phyloP scores from a whole-genome alignment of 2,113 vertebrate species.

The Dasyprocta punctata region DNA sequence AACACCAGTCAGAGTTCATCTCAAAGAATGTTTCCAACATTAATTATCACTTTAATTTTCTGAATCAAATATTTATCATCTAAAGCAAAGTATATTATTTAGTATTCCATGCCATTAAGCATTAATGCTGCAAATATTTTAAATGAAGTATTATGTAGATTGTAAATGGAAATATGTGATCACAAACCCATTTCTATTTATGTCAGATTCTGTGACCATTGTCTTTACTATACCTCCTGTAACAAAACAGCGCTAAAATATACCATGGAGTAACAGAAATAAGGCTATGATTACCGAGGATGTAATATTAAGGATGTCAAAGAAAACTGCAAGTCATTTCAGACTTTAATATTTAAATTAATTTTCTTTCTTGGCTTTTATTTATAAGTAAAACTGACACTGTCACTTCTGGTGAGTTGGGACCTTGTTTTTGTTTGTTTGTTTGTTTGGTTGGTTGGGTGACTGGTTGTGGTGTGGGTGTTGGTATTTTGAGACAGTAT shows the following conservation, averaged over 20 bases:
- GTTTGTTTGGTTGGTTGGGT: background rate
- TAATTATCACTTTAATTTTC: constrained; percentile 9
- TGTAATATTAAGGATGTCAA: background rate
- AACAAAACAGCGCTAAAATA: background rate
- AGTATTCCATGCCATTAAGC: background rate
- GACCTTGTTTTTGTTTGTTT: background rate
- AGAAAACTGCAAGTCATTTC: background rate
- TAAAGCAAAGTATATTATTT: background rate
- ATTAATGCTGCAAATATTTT: background rate
- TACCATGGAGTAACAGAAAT: background rate
- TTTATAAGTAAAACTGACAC: background rate
- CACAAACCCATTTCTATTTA: background rate
- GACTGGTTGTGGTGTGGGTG: background rate
- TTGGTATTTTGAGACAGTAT: background rate
- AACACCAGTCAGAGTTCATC: background rate
- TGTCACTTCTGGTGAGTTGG: background rate
- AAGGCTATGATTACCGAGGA: background rate
- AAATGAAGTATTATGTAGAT: background rate
- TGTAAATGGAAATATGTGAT: background rate
- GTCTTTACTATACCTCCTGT: background rate
- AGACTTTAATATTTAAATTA: background rate
- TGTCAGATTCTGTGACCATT: background rate
- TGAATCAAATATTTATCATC: background rate
- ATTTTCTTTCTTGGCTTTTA: background rate
- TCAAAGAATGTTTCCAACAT: constrained; percentile 5